A percentile compares a stretch with the other conserved stretches of the same genome.
Conservation (phyloP, 2,113 vertebrate genomes). For the Pungitius pungitius region DNA sequence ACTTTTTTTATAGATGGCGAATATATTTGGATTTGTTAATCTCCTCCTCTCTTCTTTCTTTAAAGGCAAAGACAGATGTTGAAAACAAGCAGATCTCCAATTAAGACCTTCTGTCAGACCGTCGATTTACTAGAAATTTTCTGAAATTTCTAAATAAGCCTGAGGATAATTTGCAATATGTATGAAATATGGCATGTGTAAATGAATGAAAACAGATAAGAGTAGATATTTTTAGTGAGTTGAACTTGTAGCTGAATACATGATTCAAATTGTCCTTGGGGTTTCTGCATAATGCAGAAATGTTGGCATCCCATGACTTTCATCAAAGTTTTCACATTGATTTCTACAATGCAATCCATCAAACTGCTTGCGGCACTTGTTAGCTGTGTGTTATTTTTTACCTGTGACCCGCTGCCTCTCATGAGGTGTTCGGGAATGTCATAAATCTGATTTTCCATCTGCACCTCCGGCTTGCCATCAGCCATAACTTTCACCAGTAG, state of each 20-base stretch:
- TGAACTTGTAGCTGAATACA: background rate
- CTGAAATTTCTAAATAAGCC: too few relatives aligned
- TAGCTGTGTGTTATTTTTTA: conserved; percentile 45
- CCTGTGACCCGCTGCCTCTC: conserved; percentile 89
- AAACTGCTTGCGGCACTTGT: background rate
- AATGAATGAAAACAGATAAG: too few relatives aligned
- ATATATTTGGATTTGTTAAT: too few relatives aligned
- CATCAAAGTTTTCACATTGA: background rate
- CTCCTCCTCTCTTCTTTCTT: too few relatives aligned
- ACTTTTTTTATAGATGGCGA: too few relatives aligned
- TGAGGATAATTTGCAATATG: too few relatives aligned
- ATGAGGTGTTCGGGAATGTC: conserved; percentile 92
- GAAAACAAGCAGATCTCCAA: background rate
- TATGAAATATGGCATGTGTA: too few relatives aligned
- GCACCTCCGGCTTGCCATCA: conserved; percentile 88
- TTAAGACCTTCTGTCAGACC: too few relatives aligned
- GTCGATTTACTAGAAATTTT: too few relatives aligned
- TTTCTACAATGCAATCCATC: background rate
- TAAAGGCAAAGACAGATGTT: background rate
- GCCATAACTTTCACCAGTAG: conserved; percentile 89
- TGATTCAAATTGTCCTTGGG: background rate
- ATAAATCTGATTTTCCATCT: conserved; percentile 96
- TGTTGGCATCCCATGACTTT: background rate
- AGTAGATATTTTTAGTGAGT: too few relatives aligned
- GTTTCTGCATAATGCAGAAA: background rate